Conservation (phyloP, 37 sponge, comb jelly and placozoan species). For the Oscarella lobularis region DNA sequence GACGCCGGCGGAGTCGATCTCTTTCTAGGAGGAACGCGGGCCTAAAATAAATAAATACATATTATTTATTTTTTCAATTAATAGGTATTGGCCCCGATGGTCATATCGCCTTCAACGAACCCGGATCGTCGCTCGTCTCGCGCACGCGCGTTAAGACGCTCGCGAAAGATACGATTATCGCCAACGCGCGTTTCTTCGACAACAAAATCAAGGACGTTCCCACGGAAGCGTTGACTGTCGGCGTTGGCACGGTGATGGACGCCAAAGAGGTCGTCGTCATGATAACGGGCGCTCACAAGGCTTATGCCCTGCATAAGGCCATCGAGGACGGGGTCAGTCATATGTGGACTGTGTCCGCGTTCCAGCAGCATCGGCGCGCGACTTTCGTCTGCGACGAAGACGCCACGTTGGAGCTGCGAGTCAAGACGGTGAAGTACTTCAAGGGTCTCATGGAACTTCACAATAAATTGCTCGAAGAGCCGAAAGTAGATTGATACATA, state of each 20-base stretch:
- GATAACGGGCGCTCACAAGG: constrained; percentile 81
- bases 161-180: constrained; percentile 79
- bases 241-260: constrained; percentile 93
- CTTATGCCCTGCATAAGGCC: constrained; percentile 88
- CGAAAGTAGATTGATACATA: neutral
- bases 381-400: constrained; percentile 88
- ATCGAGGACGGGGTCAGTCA: constrained; percentile 93
- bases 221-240: constrained; percentile 82
- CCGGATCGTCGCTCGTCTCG: constrained; percentile 84
- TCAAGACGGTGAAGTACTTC: constrained; percentile 97
- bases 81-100: constrained; percentile 94
- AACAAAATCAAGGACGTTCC: constrained; percentile 65
- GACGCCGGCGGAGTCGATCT: constrained; percentile 81
- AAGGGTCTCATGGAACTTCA: constrained; percentile 87
- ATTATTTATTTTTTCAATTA: neutral
- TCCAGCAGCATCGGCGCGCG: constrained; percentile 71
- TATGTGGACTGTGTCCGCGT: constrained; percentile 99
- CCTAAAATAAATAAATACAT: neutral
- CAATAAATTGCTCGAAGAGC: constrained; percentile 18
- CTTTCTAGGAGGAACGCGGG: constrained; percentile 70
- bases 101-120: constrained; percentile 98
- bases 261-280: constrained; percentile 93
- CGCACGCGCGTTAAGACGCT: constrained; percentile 83
- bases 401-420: constrained; percentile 85
- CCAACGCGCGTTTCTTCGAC: constrained; percentile 91